Evolutionary conservation across 2,113 vertebrate genomes (phyloP).

Genomic region (Crocuta crocuta): DNA sequence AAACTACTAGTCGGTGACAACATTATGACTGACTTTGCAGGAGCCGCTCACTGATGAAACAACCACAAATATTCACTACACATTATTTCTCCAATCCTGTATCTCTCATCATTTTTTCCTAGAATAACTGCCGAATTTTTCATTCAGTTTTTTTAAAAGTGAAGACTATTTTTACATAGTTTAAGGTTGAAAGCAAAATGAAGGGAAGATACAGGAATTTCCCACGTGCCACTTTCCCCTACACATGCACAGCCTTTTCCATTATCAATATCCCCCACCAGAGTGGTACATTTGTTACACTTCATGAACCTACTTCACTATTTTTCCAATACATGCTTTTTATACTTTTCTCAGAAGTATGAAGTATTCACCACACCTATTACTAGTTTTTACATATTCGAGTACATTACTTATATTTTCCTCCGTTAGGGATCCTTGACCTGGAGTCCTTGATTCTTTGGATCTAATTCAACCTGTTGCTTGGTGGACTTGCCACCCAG

Average conservation of each 20-base stretch:
- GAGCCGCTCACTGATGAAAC: neutral
- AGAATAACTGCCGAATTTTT: neutral
- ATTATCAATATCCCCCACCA: neutral
- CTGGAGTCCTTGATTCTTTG: neutral
- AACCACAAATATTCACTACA: neutral
- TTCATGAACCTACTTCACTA: neutral
- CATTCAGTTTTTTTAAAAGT: neutral
- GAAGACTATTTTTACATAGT: neutral
- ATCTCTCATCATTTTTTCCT: neutral
- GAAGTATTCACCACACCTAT: neutral
- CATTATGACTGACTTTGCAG: neutral
- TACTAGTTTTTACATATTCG: neutral
- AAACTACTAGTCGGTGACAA: neutral
- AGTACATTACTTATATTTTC: neutral
- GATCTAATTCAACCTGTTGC: neutral
- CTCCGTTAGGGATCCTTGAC: neutral
- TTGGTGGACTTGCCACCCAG: neutral
- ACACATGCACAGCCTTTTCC: neutral
- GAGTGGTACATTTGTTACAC: neutral
- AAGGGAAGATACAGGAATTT: neutral
- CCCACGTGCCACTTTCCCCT: no score
- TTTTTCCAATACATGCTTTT: neutral
- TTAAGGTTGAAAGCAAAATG: neutral
- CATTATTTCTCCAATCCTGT: neutral
- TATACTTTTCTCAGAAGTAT: neutral